Evolutionary conservation across 2,797 vertebrate species (phyloP), one percentile per base, ranked within the genome.

Genomic region (Manis javanica): DNA sequence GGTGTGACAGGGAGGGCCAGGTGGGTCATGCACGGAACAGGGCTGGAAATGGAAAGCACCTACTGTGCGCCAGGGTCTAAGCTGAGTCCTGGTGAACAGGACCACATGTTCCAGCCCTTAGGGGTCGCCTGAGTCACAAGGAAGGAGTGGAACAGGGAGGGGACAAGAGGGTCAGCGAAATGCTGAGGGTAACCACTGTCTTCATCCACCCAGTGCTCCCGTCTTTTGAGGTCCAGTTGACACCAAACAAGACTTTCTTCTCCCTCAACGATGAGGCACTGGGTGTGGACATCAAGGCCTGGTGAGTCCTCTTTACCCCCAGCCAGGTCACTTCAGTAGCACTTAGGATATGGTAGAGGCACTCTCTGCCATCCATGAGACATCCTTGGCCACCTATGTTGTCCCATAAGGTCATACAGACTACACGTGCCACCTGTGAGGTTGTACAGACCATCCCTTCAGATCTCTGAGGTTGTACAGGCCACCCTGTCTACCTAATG

Each of bases 191-290:
- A 0, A 2, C 34, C 16, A 4, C 19, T n/a, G 31, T 10, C 6
- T 82, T 57, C 24, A 39, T n/a, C 55, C 16, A 19, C 29, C 19
- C 63, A 98, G 97, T 95, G 64, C 96, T 97, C 24, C 97, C 96
- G 1, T 84, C 90, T 31, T 98, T 97, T 16, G 96, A 93, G 5
- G 97, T 98, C 90, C 93, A 66, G n/a, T 90, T 98, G 46, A 90
- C 3, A 5, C 92, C 96, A 39, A 77, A 95, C 31, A 96, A 85
- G 63, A 97, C 87, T 15, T 97, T 97, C 85, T 97, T 96, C 93
- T 75, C 87, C 84, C 83, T 97, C 74, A 49, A 2, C 0, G 64
- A 95, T 7, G 19, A 82, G 18, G 46, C 34, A 19, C 34, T 97
- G 82, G 83, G 81, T 15, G 18, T 98, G 29, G 21, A 90, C 46